A percentile compares a stretch with the other conserved stretches of the same genome.
Evolutionary conservation across 2,797 vertebrate species (phyloP).

Genomic region (Galaxias olidus): DNA sequence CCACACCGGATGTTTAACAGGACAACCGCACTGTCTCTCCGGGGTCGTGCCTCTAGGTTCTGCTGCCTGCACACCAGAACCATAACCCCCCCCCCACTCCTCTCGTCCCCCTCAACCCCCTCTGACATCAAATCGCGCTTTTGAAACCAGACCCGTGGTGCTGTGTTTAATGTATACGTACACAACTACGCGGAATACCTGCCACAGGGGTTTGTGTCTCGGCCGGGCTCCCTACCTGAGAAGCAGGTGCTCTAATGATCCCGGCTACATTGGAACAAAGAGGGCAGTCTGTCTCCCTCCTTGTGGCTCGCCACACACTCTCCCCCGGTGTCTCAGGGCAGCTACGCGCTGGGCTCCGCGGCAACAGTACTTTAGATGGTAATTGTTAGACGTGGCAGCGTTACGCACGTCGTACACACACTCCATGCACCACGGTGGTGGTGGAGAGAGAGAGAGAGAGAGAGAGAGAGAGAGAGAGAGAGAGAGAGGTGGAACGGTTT

Average conservation of each 20-base stretch:
- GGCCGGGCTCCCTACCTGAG: slow-evolving; percentile 48
- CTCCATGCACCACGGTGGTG: too few relatives aligned
- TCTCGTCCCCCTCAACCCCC: neutral
- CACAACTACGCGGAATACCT: slow-evolving; percentile 52
- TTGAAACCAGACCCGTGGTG: slow-evolving; percentile 45
- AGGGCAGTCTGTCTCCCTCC: neutral
- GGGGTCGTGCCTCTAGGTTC: too few relatives aligned
- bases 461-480: too few relatives aligned
- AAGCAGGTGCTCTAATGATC: slow-evolving; percentile 47
- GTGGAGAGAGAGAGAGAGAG: too few relatives aligned
- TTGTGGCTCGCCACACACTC: neutral
- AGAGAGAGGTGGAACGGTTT: too few relatives aligned
- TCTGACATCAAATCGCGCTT: slow-evolving; percentile 48
- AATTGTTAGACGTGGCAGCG: too few relatives aligned
- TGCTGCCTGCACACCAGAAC: too few relatives aligned
- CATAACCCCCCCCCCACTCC: neutral
- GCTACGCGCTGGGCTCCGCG: too few relatives aligned
- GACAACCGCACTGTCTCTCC: neutral
- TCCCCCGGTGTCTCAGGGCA: neutral
- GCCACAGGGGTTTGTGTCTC: slow-evolving; percentile 52
- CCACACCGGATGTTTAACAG: neutral
- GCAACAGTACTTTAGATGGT: too few relatives aligned
- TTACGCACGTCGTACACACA: too few relatives aligned
- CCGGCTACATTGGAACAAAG: slow-evolving; percentile 7
- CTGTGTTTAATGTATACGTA: slow-evolving; percentile 47